A percentile compares a stretch with the other conserved stretches of the same genome.
Conservation (phyloP, 2,888 invertebrate genomes). For the Teinopalpus imperialis region DNA sequence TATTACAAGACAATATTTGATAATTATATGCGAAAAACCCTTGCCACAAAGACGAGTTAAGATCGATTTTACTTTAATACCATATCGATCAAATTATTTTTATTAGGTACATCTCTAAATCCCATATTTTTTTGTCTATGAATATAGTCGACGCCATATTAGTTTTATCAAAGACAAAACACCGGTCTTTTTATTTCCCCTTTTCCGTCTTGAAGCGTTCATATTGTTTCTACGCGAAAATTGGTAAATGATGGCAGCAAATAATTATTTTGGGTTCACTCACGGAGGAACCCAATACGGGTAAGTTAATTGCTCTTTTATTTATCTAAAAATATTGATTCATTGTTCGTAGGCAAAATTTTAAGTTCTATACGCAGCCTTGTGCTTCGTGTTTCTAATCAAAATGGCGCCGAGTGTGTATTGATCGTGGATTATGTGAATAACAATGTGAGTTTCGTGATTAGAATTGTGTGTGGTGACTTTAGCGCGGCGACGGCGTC, state of each 20-base stretch:
- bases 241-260: conserved; percentile 89
- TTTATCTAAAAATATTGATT: conserved; percentile 29
- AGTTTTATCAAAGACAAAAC: conserved; percentile 61
- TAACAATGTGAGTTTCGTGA: conserved; percentile 32
- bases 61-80: too few species aligned
- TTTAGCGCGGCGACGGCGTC: conserved; percentile 87
- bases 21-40: too few species aligned
- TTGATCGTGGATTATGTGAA: conserved; percentile 52
- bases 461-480: conserved; percentile 36
- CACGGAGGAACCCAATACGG: conserved; percentile 96
- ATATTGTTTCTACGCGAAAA: conserved; percentile 70
- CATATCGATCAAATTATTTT: too few species aligned
- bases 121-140: conserved; percentile 39
- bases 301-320: conserved; percentile 76
- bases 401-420: conserved; percentile 74
- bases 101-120: too few species aligned
- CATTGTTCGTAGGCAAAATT: conserved; percentile 25
- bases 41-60: too few species aligned
- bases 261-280: conserved; percentile 97
- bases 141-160: conserved; percentile 42
- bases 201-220: conserved; percentile 69
- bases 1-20: too few species aligned
- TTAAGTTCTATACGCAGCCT: conserved; percentile 43
- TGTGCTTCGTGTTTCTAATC: conserved; percentile 64
- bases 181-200: conserved; percentile 62